A percentile compares a stretch with the other conserved stretches of the same genome.
Conservation (phyloP, 2,113 vertebrate genomes). For the Anoura caudifer region DNA sequence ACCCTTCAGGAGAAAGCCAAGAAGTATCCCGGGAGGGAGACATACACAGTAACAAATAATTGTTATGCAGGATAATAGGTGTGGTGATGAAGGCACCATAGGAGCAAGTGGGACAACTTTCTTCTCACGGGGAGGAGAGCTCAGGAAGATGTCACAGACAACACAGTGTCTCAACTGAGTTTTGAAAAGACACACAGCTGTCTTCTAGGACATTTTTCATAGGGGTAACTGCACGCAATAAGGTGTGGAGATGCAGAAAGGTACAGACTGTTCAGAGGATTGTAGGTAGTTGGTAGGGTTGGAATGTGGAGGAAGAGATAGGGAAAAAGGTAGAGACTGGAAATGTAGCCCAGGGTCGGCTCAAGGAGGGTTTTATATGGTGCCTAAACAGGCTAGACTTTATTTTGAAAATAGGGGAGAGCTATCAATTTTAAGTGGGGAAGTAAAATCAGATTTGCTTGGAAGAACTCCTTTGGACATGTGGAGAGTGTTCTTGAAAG, state of each 20-base stretch:
- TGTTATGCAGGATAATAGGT: not conserved
- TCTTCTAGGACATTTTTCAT: not conserved
- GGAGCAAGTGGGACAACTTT: not conserved
- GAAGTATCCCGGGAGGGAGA: not conserved
- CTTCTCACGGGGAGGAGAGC: not conserved
- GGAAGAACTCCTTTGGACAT: not conserved
- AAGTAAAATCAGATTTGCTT: not conserved
- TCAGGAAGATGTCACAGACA: not conserved
- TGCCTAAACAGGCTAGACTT: not conserved
- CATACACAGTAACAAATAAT: not conserved
- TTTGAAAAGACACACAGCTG: not conserved
- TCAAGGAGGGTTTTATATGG: not conserved
- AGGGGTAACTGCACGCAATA: not conserved
- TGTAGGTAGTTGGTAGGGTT: not conserved
- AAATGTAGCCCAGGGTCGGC: not conserved
- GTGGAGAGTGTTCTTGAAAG: not conserved
- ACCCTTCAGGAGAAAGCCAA: not conserved
- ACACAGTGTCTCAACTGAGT: not conserved
- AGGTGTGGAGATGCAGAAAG: not conserved
- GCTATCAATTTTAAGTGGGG: not conserved
- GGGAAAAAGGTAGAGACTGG: not conserved
- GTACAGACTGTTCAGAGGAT: not conserved
- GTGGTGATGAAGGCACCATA: not conserved
- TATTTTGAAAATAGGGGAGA: not conserved
- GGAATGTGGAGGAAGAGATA: not conserved